Base-by-base conservation (phyloP, 2,888 invertebrate genomes). In the Rhagophthalmus giganteus region DNA sequence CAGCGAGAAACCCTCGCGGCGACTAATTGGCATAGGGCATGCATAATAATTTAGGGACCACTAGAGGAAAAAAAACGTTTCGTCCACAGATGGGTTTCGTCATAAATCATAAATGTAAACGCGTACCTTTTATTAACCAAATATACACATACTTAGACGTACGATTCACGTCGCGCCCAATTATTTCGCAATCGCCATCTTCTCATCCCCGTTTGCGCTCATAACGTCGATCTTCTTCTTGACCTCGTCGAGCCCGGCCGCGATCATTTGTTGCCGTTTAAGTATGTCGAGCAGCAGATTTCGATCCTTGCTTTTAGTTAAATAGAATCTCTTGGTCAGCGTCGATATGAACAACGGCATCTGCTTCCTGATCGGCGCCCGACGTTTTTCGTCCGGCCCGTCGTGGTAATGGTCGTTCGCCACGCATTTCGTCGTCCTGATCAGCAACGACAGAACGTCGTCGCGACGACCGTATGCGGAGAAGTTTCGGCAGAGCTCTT, bases 261-360 rank as follows among this genome's bases (percentile, higher is more conserved):
- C 8, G 2, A 41, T 32, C 5, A 25, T 10, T 10, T 28, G 7
- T 33, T 50, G 50, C n/a, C 24, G 34, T 26, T 57, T 40, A 8
- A 58, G 15, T 11, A 60, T 33, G 10, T 53, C 26, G n/a, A 61
- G 24, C n/a, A 63, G 13, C 3, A 58, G 15, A 30, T 59, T 59
- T 34, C 70, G 58, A 9, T 72, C 70, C 34, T 70, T 71, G 53
- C 63, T 68, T 25, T 61, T 54, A 35, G 68, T 71, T 14, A 72
- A 42, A 47, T 69, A 72, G 52, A 72, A 72, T 46, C 68, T 71
- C 42, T 63, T 69, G 3, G 53, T 60, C 1, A 72, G 47, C 0
- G 72, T 72, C 1, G 72, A 71, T 14, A 72, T 54, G 39, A 70
- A 68, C 10, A 72, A 41, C 0, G 72, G 72, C 65, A 70, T 65